A percentile compares a stretch with the other conserved stretches of the same genome.
Evolutionary conservation across 1,140 invertebrate species (phyloP).

Genomic region (Drosophila cardini): DNA sequence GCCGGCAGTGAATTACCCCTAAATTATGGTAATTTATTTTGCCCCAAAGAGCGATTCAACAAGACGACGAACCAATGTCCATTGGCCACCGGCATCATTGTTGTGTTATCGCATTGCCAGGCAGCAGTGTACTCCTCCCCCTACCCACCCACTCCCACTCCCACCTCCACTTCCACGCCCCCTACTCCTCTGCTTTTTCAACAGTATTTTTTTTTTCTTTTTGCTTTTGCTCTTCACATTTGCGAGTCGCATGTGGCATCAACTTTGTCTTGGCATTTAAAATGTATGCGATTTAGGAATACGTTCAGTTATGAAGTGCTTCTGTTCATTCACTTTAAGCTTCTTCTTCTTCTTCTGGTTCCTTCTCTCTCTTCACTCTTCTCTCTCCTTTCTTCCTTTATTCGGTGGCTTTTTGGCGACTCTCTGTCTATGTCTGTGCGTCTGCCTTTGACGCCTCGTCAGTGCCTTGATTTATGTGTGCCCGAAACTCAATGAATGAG

Average conservation of each 20-base stretch:
- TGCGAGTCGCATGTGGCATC: slow-evolving; percentile 27
- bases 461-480: slow-evolving; percentile 68
- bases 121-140: neutral
- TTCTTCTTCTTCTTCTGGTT: neutral
- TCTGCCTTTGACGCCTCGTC: slow-evolving; percentile 72
- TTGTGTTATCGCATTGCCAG: slow-evolving; percentile 48
- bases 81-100: slow-evolving; percentile 46
- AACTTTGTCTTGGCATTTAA: slow-evolving; percentile 47
- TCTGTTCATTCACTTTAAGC: neutral
- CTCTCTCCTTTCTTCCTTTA: neutral
- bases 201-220: neutral
- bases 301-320: slow-evolving; percentile 35
- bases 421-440: slow-evolving; percentile 17
- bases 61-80: slow-evolving; percentile 58
- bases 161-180: neutral
- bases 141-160: neutral
- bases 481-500: slow-evolving; percentile 52
- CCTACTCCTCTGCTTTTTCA: neutral
- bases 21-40: slow-evolving; percentile 84
- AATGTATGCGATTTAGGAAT: slow-evolving; percentile 45
- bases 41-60: slow-evolving; percentile 79
- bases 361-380: neutral
- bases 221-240: neutral
- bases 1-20: slow-evolving; percentile 76
- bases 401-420: slow-evolving; percentile 11